Evolutionary conservation across 2,797 vertebrate species (phyloP).

Genomic region (Semotilus atromaculatus): DNA sequence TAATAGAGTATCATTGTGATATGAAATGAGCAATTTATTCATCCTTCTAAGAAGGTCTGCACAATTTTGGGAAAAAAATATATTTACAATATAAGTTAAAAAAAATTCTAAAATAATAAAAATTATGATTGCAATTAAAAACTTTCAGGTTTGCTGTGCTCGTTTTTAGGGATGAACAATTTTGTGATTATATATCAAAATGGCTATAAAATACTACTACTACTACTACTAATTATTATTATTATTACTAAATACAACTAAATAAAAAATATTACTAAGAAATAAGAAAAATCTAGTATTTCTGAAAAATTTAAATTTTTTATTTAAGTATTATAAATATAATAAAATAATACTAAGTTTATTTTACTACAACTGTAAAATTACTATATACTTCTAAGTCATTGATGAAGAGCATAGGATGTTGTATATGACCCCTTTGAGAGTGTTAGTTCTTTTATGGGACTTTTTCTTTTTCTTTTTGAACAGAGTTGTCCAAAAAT

Average conservation of each 20-base stretch:
- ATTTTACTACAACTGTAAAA: not conserved
- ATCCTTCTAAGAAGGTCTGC: conserved; percentile 29
- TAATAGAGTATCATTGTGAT: conserved; percentile 36
- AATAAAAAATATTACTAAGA: not conserved
- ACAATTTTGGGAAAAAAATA: not conserved
- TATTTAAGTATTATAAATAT: not conserved
- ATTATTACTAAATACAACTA: not conserved
- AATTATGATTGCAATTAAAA: not conserved
- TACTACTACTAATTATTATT: not conserved
- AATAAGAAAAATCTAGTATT: not conserved
- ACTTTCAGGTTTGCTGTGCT: not conserved
- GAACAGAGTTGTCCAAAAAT: not conserved
- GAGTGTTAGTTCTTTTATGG: not conserved
- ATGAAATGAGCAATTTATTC: conserved; percentile 21
- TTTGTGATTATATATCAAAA: not conserved
- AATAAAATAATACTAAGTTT: not conserved
- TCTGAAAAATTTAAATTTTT: not conserved
- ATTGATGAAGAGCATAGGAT: not conserved
- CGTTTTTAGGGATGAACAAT: not conserved
- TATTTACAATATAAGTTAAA: too few relatives aligned
- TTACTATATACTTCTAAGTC: not conserved
- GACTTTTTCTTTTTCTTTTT: conserved; percentile 5
- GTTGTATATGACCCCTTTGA: not conserved
- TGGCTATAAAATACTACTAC: not conserved
- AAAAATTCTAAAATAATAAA: too few relatives aligned